Conservation (phyloP, 2,113 vertebrate species). For the Peromyscus polionotus region DNA sequence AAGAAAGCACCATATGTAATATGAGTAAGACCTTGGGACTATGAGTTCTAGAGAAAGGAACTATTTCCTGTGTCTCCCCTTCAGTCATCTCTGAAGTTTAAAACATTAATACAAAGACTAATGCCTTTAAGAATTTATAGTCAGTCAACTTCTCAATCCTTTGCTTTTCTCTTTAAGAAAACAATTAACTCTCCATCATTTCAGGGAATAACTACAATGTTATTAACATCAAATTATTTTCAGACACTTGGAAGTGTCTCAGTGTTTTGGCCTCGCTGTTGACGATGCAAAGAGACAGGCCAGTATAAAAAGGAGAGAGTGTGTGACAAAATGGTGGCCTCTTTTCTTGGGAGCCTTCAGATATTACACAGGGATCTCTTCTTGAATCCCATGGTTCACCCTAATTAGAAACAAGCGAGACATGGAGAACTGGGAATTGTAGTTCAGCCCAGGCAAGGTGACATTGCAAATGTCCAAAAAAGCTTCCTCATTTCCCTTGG, state of each 20-base stretch:
- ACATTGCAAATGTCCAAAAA: background rate
- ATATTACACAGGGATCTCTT: background rate
- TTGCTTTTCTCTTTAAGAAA: constrained; percentile 22
- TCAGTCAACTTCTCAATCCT: background rate
- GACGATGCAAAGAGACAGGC: background rate
- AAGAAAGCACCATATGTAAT: background rate
- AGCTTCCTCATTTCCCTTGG: background rate
- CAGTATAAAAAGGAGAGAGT: background rate
- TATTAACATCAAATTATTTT: constrained; percentile 47
- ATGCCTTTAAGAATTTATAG: background rate
- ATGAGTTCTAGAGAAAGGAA: background rate
- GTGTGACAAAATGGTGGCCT: background rate
- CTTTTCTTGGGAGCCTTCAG: background rate
- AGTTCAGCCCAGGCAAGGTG: background rate
- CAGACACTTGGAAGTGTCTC: constrained; percentile 7
- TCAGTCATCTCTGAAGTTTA: background rate
- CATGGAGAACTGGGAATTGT: background rate
- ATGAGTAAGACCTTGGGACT: background rate
- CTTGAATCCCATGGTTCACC: background rate
- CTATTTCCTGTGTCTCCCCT: background rate
- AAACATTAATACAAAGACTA: constrained; percentile 38
- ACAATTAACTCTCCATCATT: constrained; percentile 7
- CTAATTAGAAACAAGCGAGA: background rate
- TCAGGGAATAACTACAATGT: constrained; percentile 36
- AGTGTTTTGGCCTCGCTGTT: background rate